Evolutionary conservation across 2,113 vertebrate species (phyloP), one percentile per base, ranked within the genome.

Genomic region (Sisor rabdophorus): DNA sequence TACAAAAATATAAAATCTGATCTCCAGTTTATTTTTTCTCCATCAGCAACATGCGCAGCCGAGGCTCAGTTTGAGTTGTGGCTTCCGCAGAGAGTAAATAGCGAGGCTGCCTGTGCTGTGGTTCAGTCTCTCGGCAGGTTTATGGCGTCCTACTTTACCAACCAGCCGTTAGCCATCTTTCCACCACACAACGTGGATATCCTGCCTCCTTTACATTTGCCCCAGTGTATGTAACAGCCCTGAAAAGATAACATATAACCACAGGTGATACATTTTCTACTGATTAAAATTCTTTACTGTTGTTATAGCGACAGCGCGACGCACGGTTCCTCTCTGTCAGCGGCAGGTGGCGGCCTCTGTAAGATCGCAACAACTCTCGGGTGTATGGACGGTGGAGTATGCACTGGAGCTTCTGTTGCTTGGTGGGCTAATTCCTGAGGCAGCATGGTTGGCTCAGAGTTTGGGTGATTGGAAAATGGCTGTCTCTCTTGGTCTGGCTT

Each of bases 401-500:
- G 86, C 95, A 60, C 91, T 94, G 72, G 96, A 98, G 81, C 87
- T 99, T 76, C 89, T 98, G 36, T 83, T 98, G 59, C 75, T 97
- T 15, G 90, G 95, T 15, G 95, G 97, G 59, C 92, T 98, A 63
- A 74, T 97, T 79, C 94, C 96, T 36, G 97, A 99, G 81, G 92
- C 95, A 12, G 92, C 90, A 44, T 98, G 97, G 96, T 79, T 98
- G 81, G 91, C 94, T 13, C 87, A 82, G 54, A 90, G 86, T 71
- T 92, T 99, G 68, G 95, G 97, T n/a, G 92, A 97, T 85, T 98
- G 97, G 97, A 98, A 98, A 82, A 92, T 92, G 1, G 92, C 95
- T 0, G 89, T 92, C 63, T 92, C 94, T 26, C 81, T 98, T 74
- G 91, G 93, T 59, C 81, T 96, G 79, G 93, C 93, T 11, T 95